A percentile compares a stretch with the other conserved stretches of the same genome.
phyloP scores from a whole-genome alignment of 2,113 vertebrate species.

The Haliaeetus leucogaster region DNA sequence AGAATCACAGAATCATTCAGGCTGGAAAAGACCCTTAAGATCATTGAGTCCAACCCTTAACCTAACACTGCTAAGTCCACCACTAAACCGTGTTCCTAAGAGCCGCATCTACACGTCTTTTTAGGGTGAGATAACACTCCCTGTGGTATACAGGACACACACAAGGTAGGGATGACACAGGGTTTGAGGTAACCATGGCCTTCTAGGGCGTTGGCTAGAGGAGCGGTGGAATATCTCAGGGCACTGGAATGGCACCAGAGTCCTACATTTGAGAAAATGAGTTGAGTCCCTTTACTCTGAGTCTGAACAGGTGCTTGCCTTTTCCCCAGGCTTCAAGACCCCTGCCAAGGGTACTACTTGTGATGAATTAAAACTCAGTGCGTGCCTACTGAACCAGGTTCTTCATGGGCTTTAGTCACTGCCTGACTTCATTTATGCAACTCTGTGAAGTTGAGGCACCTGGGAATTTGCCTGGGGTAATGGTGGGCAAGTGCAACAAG shows the following conservation, averaged over 20 bases:
- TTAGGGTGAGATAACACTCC: background rate
- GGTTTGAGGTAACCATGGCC: background rate
- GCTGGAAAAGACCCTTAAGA: background rate
- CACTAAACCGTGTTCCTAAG: background rate
- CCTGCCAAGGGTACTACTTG: background rate
- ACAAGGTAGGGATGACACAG: background rate
- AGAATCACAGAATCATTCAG: background rate
- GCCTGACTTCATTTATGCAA: background rate
- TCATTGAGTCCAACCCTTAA: background rate
- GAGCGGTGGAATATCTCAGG: background rate
- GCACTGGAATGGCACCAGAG: background rate
- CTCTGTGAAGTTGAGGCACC: background rate
- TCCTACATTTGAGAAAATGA: background rate
- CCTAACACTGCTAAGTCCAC: background rate
- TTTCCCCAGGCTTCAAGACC: background rate
- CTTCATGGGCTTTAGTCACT: background rate
- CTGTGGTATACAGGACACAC: background rate
- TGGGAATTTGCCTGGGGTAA: background rate
- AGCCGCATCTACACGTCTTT: fast-evolving
- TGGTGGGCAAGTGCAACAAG: background rate
- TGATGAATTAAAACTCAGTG: background rate
- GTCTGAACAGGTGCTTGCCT: background rate
- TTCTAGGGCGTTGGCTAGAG: background rate
- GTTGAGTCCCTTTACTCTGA: background rate
- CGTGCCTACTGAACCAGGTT: background rate